These are phyloP conservation scores for Bovichtus variegatus DNA, from an alignment of 2,797 vertebrate species.

Conservation along the genomic window DNA sequence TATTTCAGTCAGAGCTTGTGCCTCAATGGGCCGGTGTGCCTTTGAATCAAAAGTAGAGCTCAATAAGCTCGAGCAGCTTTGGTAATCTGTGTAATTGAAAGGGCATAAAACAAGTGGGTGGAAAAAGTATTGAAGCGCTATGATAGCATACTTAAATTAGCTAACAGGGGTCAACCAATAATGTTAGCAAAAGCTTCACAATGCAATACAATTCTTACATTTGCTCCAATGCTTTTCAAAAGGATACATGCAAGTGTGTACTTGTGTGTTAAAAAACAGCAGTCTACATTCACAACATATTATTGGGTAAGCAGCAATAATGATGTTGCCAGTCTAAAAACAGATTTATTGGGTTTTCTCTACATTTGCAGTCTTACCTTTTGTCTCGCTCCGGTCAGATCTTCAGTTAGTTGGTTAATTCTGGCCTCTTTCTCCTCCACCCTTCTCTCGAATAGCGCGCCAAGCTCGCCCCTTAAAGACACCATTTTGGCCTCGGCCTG, in stretches of 20 bases:
- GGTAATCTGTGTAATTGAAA: slow-evolving; percentile 75
- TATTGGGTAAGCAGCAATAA: not conserved
- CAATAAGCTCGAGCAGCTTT: slow-evolving; percentile 67
- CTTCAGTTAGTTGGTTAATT: slow-evolving; percentile 45
- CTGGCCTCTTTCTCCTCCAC: slow-evolving; percentile 37
- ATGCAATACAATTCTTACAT: slow-evolving; percentile 36
- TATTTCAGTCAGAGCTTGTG: slow-evolving; percentile 40
- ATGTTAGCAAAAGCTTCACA: slow-evolving; percentile 44
- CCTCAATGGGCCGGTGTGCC: slow-evolving; percentile 67
- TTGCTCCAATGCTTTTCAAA: slow-evolving; percentile 37
- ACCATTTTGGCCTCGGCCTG: slow-evolving; percentile 55
- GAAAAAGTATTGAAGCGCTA: slow-evolving; percentile 64
- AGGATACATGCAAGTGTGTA: slow-evolving; percentile 3
- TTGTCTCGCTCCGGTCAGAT: slow-evolving; percentile 40
- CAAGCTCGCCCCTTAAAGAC: slow-evolving; percentile 32
- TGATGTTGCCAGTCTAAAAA: not conserved
- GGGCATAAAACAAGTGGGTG: slow-evolving; percentile 69
- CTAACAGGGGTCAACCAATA: slow-evolving; percentile 52
- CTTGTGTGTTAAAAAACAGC: slow-evolving; percentile 5
- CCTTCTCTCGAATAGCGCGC: slow-evolving; percentile 12
- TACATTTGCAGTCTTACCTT: no score
- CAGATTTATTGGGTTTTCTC: not conserved
- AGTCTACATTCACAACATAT: not conserved
- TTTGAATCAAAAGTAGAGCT: slow-evolving; percentile 76
- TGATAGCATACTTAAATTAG: slow-evolving; percentile 60